These are phyloP conservation scores for Aphidoletes aphidimyza DNA, from an alignment of 2,888 invertebrate genomes.

Conservation along the genomic window DNA sequence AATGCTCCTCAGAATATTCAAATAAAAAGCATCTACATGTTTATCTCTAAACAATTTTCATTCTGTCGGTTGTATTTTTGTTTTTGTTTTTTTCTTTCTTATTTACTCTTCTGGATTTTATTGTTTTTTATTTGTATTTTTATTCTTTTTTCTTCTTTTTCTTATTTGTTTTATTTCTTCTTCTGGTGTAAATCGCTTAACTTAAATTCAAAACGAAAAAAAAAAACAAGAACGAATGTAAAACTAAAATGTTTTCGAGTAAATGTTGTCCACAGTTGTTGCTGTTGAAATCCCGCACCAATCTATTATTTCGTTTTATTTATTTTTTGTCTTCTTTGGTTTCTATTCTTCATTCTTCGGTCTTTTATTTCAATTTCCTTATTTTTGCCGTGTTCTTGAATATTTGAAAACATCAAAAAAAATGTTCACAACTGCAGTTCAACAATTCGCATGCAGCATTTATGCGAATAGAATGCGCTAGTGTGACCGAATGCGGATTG, in stretches of 20 bases:
- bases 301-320: too few species aligned
- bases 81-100: not conserved
- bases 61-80: constrained; percentile 18
- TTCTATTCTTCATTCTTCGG: too few species aligned
- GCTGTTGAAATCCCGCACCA: constrained; percentile 18
- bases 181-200: constrained; percentile 22
- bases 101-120: not conserved
- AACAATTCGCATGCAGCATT: not conserved
- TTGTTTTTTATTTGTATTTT: not conserved
- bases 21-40: not conserved
- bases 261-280: constrained; percentile 47
- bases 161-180: too few species aligned
- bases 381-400: too few species aligned
- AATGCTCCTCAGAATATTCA: not conserved
- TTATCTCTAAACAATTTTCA: not conserved
- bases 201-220: constrained; percentile 34
- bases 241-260: constrained; percentile 37
- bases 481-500: not conserved
- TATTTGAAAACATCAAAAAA: not conserved
- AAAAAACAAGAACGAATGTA: constrained; percentile 9
- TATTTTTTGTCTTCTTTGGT: too few species aligned
- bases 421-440: not conserved
- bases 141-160: not conserved
- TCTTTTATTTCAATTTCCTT: too few species aligned
- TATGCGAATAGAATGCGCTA: not conserved